A percentile compares a stretch with the other conserved stretches of the same genome.
phyloP scores from a whole-genome alignment of 2,888 invertebrate genomes.

The Drosophila austrosaltans region DNA sequence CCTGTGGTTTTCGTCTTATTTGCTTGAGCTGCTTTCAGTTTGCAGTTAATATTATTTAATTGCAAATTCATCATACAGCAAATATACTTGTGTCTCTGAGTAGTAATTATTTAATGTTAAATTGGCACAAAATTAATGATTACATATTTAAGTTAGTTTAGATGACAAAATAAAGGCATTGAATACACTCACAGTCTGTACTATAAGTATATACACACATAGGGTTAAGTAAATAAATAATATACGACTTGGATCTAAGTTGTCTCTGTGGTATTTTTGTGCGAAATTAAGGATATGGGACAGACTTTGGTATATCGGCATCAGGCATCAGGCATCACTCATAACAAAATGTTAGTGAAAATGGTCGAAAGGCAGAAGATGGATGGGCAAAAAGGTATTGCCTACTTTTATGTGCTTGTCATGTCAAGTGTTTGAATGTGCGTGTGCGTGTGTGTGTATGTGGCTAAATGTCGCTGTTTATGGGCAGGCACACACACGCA shows the following conservation, averaged over 20 bases:
- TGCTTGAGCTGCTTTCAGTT: conserved; percentile 10
- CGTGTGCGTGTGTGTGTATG: conserved; percentile 37
- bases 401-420: conserved; percentile 53
- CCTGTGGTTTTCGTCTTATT: background rate
- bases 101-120: conserved; percentile 51
- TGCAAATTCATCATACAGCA: conserved; percentile 53
- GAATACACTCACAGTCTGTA: conserved; percentile 24
- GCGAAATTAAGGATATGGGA: conserved; percentile 27
- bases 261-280: conserved; percentile 55
- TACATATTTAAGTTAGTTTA: background rate
- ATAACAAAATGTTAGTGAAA: conserved; percentile 6
- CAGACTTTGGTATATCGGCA: background rate
- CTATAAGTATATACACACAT: conserved; percentile 20
- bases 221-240: conserved; percentile 34
- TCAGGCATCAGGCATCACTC: conserved; percentile 4
- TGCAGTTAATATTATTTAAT: conserved; percentile 59
- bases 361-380: conserved; percentile 13
- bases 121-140: conserved; percentile 7
- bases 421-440: conserved; percentile 2
- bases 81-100: background rate
- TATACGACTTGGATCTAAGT: conserved; percentile 34
- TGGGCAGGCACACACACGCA: conserved; percentile 46
- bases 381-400: conserved; percentile 38
- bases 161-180: background rate
- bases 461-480: conserved; percentile 61